Evolutionary conservation across 2,113 vertebrate genomes (phyloP), one percentile per base, ranked within the genome.

Genomic region (Enhydra lutris): DNA sequence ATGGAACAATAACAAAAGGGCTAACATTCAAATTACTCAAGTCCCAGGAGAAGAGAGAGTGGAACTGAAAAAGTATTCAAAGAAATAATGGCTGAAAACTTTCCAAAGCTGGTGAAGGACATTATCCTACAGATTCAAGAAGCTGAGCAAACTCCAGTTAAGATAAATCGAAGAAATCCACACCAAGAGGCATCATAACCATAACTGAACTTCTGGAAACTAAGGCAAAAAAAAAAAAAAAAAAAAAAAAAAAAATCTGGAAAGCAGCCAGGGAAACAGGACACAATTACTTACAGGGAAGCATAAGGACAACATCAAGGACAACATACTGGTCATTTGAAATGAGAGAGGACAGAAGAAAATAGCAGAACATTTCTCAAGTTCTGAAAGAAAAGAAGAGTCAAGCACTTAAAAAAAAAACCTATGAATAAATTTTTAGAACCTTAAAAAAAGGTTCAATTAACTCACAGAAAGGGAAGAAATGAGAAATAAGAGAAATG

Each of bases 51-150:
- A 94, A n/a, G 7, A 86, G 26, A 78, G 8, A 78, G n/a, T 29
- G 8, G 15, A 87, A 84, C 15, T 95, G 12, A 89, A 92, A 95
- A 84, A 34, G 4, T 34, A 84, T 45, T 69, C 26, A 50, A 89
- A 73, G 59, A 94, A 96, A 88, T 57, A 65, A 91, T 59, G 34
- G n/a, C 24, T 63, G 63, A 97, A 95, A 85, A 65, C 20, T 65
- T 63, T 90, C 71, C 73, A 89, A 93, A 57, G 80, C 42, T 73
- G 42, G 79, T 73, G 31, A 89, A 80, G 14, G 29, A n/a, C 10
- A 89, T 47, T 73, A 79, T n/a, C 9, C 45, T 63, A 63, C 67
- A 76, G 36, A 91, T 67, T 65, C 12, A 65, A 83, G 71, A 82
- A 76, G 24, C 29, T 84, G 18, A 84, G 52, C 34, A 42, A 92